phyloP scores from a whole-genome alignment of 2,797 vertebrate species.

The Momotus momota region DNA sequence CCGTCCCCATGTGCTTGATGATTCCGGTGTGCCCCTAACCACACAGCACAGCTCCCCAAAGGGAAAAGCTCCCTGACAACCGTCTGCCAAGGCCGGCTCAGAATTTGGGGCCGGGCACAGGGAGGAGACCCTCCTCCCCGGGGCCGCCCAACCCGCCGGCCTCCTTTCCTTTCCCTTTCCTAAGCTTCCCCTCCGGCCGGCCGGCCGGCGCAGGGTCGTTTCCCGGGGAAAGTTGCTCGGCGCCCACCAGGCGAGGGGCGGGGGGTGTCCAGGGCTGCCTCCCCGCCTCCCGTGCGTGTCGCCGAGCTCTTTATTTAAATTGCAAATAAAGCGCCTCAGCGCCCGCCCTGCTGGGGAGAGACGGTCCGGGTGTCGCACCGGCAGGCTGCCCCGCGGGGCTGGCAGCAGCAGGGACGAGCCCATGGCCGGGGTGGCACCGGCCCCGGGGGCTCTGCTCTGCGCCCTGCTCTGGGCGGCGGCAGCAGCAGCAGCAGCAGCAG shows the following conservation, averaged over 20 bases:
- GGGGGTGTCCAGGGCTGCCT: neutral
- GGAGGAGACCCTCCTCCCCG: neutral
- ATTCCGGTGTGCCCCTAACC: neutral
- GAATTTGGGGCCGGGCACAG: neutral
- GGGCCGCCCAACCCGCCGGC: neutral
- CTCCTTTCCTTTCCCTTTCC: neutral
- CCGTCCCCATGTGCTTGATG: neutral
- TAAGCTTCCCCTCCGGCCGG: neutral
- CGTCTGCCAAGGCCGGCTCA: accelerated
- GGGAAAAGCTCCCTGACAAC: neutral
- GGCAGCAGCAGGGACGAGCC: neutral
- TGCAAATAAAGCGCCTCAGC: neutral
- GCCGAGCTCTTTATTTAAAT: neutral
- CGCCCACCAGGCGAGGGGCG: neutral
- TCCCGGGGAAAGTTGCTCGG: neutral
- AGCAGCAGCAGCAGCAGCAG: neutral
- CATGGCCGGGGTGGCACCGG: neutral
- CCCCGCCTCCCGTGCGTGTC: neutral
- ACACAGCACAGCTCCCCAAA: neutral
- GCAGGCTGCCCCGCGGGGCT: neutral
- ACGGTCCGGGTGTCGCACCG: neutral
- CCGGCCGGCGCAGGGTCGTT: neutral
- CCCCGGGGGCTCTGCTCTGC: neutral
- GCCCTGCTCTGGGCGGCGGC: neutral
- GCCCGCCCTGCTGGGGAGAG: neutral